These are phyloP conservation scores for Epistrophe grossulariae DNA, from an alignment of 2,888 invertebrate genomes.

Conservation along the genomic window DNA sequence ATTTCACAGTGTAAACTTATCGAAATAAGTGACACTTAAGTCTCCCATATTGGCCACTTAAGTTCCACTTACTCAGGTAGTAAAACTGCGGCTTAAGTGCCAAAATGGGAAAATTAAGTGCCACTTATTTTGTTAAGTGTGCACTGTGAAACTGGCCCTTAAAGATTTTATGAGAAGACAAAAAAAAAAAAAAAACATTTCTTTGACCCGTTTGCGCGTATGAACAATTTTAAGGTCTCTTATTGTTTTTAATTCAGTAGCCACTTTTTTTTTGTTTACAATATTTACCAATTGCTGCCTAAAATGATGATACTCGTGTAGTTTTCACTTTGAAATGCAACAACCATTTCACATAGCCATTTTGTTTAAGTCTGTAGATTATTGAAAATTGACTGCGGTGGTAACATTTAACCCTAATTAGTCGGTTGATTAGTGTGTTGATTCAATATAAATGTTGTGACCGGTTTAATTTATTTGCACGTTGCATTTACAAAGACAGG, in stretches of 20 bases:
- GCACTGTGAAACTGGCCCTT: too few relatives aligned
- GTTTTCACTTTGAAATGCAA: neutral
- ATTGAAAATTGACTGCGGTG: neutral
- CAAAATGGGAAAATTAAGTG: too few relatives aligned
- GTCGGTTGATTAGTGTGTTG: conserved; percentile 12
- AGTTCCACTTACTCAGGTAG: too few relatives aligned
- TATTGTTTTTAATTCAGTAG: neutral
- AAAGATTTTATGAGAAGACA: too few relatives aligned
- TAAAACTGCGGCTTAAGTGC: too few relatives aligned
- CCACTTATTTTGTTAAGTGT: too few relatives aligned
- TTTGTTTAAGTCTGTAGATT: neutral
- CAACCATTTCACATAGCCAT: neutral
- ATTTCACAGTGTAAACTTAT: too few relatives aligned
- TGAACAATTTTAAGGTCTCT: neutral
- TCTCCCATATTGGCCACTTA: too few relatives aligned
- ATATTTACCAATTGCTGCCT: neutral
- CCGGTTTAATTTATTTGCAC: conserved; percentile 7
- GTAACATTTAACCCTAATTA: conserved; percentile 30
- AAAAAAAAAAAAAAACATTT: neutral
- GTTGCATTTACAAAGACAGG: neutral
- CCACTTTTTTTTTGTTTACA: neutral
- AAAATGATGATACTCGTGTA: neutral
- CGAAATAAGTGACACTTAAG: too few relatives aligned
- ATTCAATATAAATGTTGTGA: neutral
- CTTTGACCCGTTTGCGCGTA: neutral